Percentiles rank a stretch among this genome's conserved stretches.
These are phyloP conservation scores for Cephalopholis sonnerati DNA, from an alignment of 2,113 vertebrate species.

Conservation along the genomic window DNA sequence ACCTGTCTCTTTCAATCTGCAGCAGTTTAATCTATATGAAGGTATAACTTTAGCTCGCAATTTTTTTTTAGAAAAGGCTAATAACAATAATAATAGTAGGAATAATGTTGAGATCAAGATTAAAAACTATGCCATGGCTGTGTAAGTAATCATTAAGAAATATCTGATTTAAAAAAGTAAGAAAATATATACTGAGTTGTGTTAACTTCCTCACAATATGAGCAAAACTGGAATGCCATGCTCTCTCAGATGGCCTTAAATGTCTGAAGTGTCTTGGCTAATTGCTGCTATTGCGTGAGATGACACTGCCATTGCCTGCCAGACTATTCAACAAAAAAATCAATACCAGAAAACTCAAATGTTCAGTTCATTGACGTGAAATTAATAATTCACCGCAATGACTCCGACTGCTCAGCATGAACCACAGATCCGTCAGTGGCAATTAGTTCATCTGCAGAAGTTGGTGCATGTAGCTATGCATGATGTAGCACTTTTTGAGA, in stretches of 20 bases:
- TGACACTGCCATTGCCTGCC: neutral
- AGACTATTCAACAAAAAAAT: neutral
- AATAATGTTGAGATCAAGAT: no score
- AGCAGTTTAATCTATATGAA: no score
- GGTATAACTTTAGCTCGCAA: no score
- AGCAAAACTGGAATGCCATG: neutral
- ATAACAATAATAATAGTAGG: no score
- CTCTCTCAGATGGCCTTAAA: neutral
- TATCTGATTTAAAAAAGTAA: neutral
- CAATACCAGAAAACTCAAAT: neutral
- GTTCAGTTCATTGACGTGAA: neutral
- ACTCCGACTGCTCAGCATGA: neutral
- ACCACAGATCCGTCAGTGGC: neutral
- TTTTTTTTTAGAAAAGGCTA: no score
- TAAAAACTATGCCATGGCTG: neutral
- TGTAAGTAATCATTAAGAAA: neutral
- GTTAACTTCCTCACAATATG: neutral
- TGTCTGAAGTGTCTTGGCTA: neutral
- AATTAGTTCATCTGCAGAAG: neutral
- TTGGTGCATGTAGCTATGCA: neutral
- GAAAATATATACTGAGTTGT: neutral
- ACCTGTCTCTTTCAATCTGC: no score
- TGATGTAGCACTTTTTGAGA: neutral
- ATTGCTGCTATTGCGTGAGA: neutral
- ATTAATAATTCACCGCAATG: slow-evolving; percentile 4